Conservation (phyloP, 2,113 vertebrate species). For the Gambusia holbrooki region DNA sequence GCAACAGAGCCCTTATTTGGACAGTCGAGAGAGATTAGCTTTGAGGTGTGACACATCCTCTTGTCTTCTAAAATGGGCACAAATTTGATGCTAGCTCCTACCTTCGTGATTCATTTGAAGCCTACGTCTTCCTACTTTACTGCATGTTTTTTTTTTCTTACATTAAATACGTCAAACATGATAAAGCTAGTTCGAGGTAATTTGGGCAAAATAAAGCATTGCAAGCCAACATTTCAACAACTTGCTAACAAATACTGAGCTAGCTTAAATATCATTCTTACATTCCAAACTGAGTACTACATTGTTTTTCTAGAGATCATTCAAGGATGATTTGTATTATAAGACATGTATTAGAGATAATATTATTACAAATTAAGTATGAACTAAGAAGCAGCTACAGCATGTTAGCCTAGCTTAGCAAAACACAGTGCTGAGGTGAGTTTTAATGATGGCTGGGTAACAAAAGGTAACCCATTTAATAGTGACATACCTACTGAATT, state of each 20-base stretch:
- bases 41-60: constrained; percentile 76
- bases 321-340: not conserved
- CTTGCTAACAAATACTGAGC: not conserved
- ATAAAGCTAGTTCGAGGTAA: constrained; percentile 10
- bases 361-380: not conserved
- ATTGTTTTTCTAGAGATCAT: not conserved
- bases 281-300: not conserved
- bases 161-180: not conserved
- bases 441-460: not conserved
- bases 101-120: constrained; percentile 34
- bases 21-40: constrained; percentile 82
- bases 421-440: not conserved
- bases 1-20: constrained; percentile 79
- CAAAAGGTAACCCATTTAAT: not conserved
- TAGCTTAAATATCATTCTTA: not conserved
- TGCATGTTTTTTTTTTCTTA: constrained; percentile 47
- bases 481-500: not conserved
- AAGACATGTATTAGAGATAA: not conserved
- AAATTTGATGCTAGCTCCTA: not conserved
- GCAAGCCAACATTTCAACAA: not conserved
- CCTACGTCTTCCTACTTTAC: constrained; percentile 39
- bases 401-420: not conserved
- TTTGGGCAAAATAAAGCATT: constrained; percentile 5
- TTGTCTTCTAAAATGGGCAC: not conserved
- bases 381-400: not conserved